Evolutionary conservation across 2,888 invertebrate genomes (phyloP).

Genomic region (Cataglyphis albicans): DNA sequence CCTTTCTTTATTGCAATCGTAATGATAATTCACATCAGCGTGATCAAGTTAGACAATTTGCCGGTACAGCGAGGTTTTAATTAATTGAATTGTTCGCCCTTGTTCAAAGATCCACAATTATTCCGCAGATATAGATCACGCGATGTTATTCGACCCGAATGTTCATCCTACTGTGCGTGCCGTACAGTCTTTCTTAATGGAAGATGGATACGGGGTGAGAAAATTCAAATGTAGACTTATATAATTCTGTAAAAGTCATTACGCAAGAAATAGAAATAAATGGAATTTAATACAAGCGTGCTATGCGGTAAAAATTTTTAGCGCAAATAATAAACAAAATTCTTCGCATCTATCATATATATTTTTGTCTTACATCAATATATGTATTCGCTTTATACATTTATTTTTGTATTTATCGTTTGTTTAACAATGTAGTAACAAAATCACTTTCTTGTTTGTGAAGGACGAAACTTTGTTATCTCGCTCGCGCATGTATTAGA

Average conservation of each 20-base stretch:
- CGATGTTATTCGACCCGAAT: slow-evolving; percentile 61
- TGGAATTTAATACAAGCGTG: slow-evolving; percentile 34
- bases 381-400: not conserved
- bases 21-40: slow-evolving; percentile 27
- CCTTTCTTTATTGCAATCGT: slow-evolving; percentile 37
- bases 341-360: not conserved
- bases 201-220: slow-evolving; percentile 22
- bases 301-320: not conserved
- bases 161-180: slow-evolving; percentile 27
- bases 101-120: slow-evolving; percentile 53
- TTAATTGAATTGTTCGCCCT: slow-evolving; percentile 64
- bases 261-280: slow-evolving; percentile 22
- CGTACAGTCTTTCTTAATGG: slow-evolving; percentile 18
- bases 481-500: not conserved
- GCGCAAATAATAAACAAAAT: not conserved
- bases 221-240: slow-evolving; percentile 28
- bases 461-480: slow-evolving; percentile 17
- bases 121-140: slow-evolving; percentile 49
- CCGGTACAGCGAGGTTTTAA: slow-evolving; percentile 55
- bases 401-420: slow-evolving; percentile 5
- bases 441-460: not conserved
- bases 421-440: slow-evolving; percentile 5
- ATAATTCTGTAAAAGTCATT: slow-evolving; percentile 31
- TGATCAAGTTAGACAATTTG: slow-evolving; percentile 10
- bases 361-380: not conserved